Percentiles rank a stretch among this genome's conserved stretches.
phyloP scores from a whole-genome alignment of 2,113 vertebrate species.

The Callospermophilus lateralis region DNA sequence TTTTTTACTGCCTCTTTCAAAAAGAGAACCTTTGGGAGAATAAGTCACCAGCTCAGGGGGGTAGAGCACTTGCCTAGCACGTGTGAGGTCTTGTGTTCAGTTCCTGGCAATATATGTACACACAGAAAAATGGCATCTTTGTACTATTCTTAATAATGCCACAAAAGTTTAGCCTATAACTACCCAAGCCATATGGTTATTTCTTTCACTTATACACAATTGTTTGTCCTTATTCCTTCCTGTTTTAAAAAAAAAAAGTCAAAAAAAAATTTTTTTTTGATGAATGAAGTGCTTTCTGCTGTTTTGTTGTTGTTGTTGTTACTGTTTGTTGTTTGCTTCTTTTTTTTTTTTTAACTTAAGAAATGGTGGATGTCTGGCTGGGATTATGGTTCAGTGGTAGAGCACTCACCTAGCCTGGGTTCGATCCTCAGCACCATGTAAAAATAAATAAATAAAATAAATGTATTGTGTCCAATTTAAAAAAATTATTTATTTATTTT shows the following conservation, averaged over 20 bases:
- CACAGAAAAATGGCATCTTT: background rate
- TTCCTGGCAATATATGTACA: background rate
- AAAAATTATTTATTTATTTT: no score
- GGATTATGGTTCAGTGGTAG: no score
- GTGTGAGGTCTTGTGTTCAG: no score
- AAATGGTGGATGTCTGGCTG: no score
- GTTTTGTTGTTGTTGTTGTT: background rate
- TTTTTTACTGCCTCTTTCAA: background rate
- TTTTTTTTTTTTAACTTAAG: no score
- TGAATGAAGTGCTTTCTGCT: background rate
- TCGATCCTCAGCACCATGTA: no score
- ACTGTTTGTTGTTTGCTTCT: no score
- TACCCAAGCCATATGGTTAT: background rate
- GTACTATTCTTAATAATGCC: background rate
- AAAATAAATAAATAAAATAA: no score
- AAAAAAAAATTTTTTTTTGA: rapidly evolving
- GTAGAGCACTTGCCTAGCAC: background rate
- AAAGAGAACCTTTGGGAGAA: background rate
- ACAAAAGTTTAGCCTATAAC: rapidly evolving
- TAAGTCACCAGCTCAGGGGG: background rate
- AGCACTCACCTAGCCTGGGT: no score
- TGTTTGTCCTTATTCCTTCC: background rate
- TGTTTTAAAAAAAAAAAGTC: background rate
- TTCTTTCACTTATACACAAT: background rate
- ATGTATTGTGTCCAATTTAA: no score